Percentiles rank a stretch among this genome's conserved stretches.
Conservation (phyloP, 2,113 vertebrate genomes). For the Morone chrysops region DNA sequence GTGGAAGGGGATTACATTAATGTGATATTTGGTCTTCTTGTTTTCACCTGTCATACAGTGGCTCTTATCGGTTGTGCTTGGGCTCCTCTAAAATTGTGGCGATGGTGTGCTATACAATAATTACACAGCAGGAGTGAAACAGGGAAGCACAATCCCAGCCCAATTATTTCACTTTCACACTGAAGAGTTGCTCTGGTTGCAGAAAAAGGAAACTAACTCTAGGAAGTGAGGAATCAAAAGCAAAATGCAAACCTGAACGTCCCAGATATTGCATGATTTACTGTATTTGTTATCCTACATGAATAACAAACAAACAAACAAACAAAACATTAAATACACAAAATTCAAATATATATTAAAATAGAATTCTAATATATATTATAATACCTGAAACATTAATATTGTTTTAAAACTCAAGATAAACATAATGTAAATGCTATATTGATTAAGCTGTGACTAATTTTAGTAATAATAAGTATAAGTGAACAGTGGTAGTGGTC, state of each 20-base stretch:
- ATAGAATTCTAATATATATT: neutral
- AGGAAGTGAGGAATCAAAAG: neutral
- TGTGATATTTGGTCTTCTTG: neutral
- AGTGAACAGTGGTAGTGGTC: neutral
- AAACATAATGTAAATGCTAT: neutral
- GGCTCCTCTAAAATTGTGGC: neutral
- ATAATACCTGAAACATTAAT: neutral
- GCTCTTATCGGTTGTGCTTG: slow-evolving; percentile 5
- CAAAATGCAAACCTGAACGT: neutral
- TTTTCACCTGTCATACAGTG: neutral
- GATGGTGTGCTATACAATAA: neutral
- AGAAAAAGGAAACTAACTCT: neutral
- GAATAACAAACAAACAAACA: neutral
- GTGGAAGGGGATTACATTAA: neutral
- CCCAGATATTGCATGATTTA: neutral
- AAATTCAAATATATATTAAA: neutral
- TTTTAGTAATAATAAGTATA: neutral
- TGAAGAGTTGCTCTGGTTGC: neutral
- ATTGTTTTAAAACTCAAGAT: neutral
- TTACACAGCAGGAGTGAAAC: slow-evolving; percentile 1
- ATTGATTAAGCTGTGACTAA: neutral
- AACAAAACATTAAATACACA: neutral
- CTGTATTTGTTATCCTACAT: neutral
- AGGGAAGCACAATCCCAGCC: neutral
- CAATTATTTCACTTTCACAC: neutral